Base-by-base conservation (phyloP, 2,797 vertebrate species). In the Parauchenoglanis ngamensis region DNA sequence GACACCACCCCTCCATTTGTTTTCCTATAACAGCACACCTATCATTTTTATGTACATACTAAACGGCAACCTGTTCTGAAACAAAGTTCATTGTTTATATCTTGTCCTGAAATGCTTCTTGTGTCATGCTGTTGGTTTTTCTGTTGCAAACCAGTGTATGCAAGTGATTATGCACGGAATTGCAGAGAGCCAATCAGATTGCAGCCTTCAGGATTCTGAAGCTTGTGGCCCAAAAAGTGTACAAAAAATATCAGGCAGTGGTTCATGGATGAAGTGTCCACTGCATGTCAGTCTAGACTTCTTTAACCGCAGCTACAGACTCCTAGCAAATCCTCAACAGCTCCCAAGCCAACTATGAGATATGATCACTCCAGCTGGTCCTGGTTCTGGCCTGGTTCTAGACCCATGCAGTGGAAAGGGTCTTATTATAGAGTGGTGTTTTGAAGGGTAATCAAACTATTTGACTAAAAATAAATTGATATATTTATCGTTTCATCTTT, bases 401-500 rank as follows among this genome's bases (percentile, higher is more conserved):
- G 52, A 57, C 8, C 17, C 2, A 25, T 59, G 10, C 31, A 12
- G 56, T 79, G 8, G 28, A 40, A 57, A 79, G n/a, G 17, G 17
- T 12, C 7, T 78, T 35, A 21, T 31, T 21, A 31, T 8, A 28
- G 28, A 56, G 0, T 28, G 3, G 7, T 35, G 10, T 25, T 79
- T 21, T 79, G 21, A 81, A 63, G 56, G 12, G 28, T 40, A 44
- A 44, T 15, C 28, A 56, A 35, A 35, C 4, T 56, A 56, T 54
- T 31, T 56, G 52, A 15, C 46, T 28, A 2, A 3, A 78, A 56
- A 56, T 21, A 56, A 78, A 79, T 1, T 87, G 21, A 67, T 46
- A 23, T 83, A 52, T 67, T 73, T 72, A 15, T 84, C 73, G 28
- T 76, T 75, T 61, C 61, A 49, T 86, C 12, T 86, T 77, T 88